phyloP scores from a whole-genome alignment of 2,113 vertebrate genomes.

The Mugil cephalus region DNA sequence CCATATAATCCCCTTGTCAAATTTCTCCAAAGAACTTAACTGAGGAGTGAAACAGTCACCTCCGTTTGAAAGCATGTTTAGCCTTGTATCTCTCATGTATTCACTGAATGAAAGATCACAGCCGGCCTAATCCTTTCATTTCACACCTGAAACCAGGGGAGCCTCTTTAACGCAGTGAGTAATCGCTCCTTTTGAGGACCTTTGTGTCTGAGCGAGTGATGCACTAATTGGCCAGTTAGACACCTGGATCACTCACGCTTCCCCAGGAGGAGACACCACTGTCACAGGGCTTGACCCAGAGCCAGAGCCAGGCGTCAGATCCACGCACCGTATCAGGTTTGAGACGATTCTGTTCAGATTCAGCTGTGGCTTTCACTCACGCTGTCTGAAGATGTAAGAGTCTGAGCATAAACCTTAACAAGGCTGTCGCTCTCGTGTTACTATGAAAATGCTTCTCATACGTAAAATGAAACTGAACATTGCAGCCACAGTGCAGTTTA shows the following conservation, averaged over 20 bases:
- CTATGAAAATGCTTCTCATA: neutral
- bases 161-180: slow-evolving; percentile 12
- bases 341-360: slow-evolving; percentile 24
- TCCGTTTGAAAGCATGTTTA: neutral
- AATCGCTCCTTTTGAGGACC: slow-evolving; percentile 19
- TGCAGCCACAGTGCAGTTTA: neutral
- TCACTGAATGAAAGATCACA: neutral
- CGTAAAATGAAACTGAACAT: neutral
- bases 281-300: slow-evolving; percentile 15
- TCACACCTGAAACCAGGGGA: slow-evolving; percentile 1
- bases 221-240: slow-evolving; percentile 27
- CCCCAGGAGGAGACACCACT: neutral
- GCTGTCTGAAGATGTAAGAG: slow-evolving; percentile 2
- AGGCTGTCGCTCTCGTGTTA: neutral
- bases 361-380: slow-evolving; percentile 41
- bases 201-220: slow-evolving; percentile 38
- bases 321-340: slow-evolving; percentile 7
- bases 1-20: no score
- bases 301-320: slow-evolving; percentile 13
- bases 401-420: slow-evolving; percentile 2
- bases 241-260: slow-evolving; percentile 26
- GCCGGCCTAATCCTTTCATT: slow-evolving; percentile 31
- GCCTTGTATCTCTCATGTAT: neutral
- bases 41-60: neutral
- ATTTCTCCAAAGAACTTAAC: neutral